Conservation (phyloP, 2,888 invertebrate species). For the Synergus umbraculus region DNA sequence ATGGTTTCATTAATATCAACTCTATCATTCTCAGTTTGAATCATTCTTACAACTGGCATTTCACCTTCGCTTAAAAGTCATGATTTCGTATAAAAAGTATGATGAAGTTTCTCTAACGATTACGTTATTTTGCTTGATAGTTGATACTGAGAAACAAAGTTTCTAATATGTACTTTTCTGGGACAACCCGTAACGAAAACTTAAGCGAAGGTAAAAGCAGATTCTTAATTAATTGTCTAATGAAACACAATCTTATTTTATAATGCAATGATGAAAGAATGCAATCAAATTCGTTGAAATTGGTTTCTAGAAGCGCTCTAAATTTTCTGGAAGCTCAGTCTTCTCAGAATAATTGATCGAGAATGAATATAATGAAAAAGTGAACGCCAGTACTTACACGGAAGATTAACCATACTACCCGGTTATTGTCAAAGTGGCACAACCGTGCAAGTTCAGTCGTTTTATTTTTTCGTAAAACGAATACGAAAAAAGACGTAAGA, state of each 20-base stretch:
- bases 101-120: not conserved
- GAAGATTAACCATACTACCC: constrained; percentile 59
- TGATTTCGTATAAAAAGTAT: constrained; percentile 31
- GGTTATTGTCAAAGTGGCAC: constrained; percentile 75
- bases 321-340: constrained; percentile 20
- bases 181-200: not conserved
- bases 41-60: constrained; percentile 31
- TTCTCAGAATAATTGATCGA: constrained; percentile 5
- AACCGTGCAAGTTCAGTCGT: constrained; percentile 64
- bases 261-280: not conserved
- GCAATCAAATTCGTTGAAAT: not conserved
- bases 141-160: not conserved
- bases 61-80: constrained; percentile 30
- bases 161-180: not conserved
- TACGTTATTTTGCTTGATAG: not conserved
- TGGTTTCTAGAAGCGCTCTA: not conserved
- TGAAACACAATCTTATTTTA: not conserved
- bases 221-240: constrained; percentile 8
- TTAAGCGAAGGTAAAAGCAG: constrained; percentile 31
- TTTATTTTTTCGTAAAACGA: constrained; percentile 46
- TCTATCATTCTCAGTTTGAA: constrained; percentile 45
- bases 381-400: constrained; percentile 43
- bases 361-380: constrained; percentile 4
- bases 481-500: constrained; percentile 48
- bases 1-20: constrained; percentile 55